These are phyloP conservation scores for Potorous gilbertii DNA, from an alignment of 2,797 vertebrate species.

Conservation along the genomic window DNA sequence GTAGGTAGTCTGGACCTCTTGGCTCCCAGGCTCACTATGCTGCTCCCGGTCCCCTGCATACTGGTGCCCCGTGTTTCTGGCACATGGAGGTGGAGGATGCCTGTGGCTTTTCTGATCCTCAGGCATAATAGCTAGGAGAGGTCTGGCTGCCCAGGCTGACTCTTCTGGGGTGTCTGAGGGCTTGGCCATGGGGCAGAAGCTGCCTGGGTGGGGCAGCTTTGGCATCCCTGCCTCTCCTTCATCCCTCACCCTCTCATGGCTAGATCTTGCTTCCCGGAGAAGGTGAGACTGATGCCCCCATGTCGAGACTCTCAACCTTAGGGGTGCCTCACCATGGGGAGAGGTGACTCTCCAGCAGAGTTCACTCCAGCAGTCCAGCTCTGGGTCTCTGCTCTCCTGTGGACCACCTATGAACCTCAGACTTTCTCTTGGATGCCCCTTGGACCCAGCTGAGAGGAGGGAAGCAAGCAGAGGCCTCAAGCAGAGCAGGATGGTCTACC, in stretches of 20 bases:
- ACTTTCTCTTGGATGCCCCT: background rate
- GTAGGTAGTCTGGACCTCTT: too few relatives aligned
- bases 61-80: too few relatives aligned
- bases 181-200: background rate
- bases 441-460: background rate
- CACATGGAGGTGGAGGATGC: background rate
- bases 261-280: background rate
- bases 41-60: too few relatives aligned
- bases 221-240: background rate
- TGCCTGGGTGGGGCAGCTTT: background rate
- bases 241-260: too few relatives aligned
- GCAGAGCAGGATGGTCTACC: background rate
- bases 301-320: background rate
- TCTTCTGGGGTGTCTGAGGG: background rate
- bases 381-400: background rate
- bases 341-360: background rate
- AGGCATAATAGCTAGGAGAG: background rate
- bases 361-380: background rate
- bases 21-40: background rate
- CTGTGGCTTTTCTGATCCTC: background rate
- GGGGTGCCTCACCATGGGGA: background rate
- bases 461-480: background rate
- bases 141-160: background rate
- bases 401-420: background rate
- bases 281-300: background rate